phyloP scores from a whole-genome alignment of 2,888 invertebrate species.

The Chrysolina haemoptera region DNA sequence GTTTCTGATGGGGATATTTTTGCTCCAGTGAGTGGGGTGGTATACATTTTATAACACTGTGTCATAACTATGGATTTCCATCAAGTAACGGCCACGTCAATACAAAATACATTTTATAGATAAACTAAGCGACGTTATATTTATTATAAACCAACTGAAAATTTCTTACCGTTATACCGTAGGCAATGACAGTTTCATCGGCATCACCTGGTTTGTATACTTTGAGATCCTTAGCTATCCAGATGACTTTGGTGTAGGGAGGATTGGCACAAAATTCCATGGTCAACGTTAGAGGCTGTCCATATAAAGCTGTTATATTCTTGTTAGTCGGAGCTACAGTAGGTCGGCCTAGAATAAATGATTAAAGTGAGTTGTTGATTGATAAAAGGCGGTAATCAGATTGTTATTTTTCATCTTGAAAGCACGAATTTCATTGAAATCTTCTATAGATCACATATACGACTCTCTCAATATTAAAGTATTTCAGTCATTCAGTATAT shows the following conservation, averaged over 20 bases:
- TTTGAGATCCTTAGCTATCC: conserved; percentile 74
- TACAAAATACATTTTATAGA: no score
- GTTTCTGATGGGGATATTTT: no score
- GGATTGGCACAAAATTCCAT: conserved; percentile 87
- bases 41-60: no score
- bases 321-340: conserved; percentile 78
- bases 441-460: no score
- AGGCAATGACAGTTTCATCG: conserved; percentile 71
- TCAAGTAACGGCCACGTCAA: no score
- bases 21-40: no score
- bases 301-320: conserved; percentile 79
- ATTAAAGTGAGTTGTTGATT: neutral
- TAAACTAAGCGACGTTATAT: no score
- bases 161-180: conserved; percentile 71
- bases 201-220: conserved; percentile 73
- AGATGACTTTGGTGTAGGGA: conserved; percentile 75
- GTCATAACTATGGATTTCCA: no score
- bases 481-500: no score
- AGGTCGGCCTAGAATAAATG: conserved; percentile 75
- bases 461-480: no score
- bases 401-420: neutral
- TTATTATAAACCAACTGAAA: neutral
- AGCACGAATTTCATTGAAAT: neutral
- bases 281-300: conserved; percentile 78
- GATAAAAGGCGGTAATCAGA: no score